Percentiles rank a stretch among this genome's conserved stretches.
These are phyloP conservation scores for Chrysina gloriosa DNA, from an alignment of 2,888 invertebrate genomes.

Conservation along the genomic window DNA sequence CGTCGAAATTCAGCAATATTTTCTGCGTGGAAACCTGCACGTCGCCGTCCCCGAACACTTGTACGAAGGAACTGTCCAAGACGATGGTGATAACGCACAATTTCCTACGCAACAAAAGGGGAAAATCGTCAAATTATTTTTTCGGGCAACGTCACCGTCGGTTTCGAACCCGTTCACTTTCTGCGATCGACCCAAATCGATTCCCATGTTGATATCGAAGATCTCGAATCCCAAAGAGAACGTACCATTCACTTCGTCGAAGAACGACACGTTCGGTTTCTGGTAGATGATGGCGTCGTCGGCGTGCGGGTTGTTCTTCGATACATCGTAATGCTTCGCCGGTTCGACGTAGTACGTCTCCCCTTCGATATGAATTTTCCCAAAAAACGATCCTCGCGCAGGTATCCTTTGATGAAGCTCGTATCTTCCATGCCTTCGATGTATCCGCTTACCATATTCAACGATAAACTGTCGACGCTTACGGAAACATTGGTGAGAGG, in stretches of 20 bases:
- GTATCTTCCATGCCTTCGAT: slow-evolving; percentile 23
- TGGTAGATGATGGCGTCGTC: slow-evolving; percentile 6
- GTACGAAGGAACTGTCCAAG: slow-evolving; percentile 67
- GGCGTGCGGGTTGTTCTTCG: background rate
- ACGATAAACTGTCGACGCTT: slow-evolving; percentile 8
- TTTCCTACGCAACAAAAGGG: too few species aligned
- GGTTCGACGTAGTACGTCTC: slow-evolving; percentile 52
- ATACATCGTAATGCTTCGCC: slow-evolving; percentile 38
- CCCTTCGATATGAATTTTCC: slow-evolving; percentile 48
- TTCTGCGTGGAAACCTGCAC: slow-evolving; percentile 64
- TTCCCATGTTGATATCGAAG: slow-evolving; percentile 10
- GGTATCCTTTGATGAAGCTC: slow-evolving; percentile 52
- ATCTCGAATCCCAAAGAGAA: slow-evolving; percentile 12
- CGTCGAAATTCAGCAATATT: slow-evolving; percentile 67
- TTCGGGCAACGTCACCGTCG: too few species aligned
- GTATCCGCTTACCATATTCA: slow-evolving; percentile 39
- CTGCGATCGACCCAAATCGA: background rate
- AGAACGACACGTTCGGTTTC: slow-evolving; percentile 3
- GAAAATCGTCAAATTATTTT: too few species aligned
- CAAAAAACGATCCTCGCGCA: slow-evolving; percentile 51
- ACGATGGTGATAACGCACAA: slow-evolving; percentile 66
- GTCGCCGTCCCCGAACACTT: slow-evolving; percentile 65
- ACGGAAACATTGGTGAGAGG: slow-evolving; percentile 21
- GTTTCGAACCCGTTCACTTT: slow-evolving; percentile 28
- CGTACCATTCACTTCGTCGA: slow-evolving; percentile 13